A percentile compares a stretch with the other conserved stretches of the same genome.
Conservation (phyloP, 2,113 vertebrate genomes). For the Pandion haliaetus region DNA sequence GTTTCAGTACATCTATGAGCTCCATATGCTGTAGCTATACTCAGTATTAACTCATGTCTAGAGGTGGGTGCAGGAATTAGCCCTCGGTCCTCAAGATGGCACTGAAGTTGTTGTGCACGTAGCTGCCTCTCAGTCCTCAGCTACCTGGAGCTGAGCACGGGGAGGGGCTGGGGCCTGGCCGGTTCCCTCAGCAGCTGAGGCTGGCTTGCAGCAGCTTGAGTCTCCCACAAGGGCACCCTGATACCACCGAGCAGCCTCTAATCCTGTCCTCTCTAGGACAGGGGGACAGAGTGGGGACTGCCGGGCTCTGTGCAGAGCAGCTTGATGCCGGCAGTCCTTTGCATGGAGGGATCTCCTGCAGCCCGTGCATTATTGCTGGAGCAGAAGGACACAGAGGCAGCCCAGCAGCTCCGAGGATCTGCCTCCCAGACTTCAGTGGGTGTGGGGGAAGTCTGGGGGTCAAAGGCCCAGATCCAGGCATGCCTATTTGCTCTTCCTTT, state of each 20-base stretch:
- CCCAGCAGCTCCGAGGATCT: neutral
- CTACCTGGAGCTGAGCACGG: neutral
- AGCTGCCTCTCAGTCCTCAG: neutral
- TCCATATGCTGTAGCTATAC: neutral
- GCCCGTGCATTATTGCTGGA: neutral
- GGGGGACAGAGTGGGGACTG: fast-evolving
- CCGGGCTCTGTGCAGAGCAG: neutral
- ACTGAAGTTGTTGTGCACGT: neutral
- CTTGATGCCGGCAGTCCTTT: neutral
- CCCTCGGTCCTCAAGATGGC: neutral
- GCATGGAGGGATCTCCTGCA: neutral
- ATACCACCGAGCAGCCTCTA: neutral
- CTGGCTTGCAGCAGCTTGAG: neutral
- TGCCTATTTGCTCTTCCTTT: neutral
- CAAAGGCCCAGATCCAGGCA: conserved; percentile 12
- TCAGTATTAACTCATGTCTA: neutral
- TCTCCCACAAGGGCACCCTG: neutral
- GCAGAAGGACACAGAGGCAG: neutral
- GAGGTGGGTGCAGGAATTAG: neutral
- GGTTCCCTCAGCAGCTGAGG: neutral
- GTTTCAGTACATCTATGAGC: neutral
- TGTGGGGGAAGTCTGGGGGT: conserved; percentile 2
- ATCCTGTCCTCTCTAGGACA: neutral
- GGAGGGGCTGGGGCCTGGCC: neutral
- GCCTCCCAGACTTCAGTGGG: neutral